Evolutionary conservation across 2,797 vertebrate genomes (phyloP).

Genomic region (Sphenopsis melanotis): DNA sequence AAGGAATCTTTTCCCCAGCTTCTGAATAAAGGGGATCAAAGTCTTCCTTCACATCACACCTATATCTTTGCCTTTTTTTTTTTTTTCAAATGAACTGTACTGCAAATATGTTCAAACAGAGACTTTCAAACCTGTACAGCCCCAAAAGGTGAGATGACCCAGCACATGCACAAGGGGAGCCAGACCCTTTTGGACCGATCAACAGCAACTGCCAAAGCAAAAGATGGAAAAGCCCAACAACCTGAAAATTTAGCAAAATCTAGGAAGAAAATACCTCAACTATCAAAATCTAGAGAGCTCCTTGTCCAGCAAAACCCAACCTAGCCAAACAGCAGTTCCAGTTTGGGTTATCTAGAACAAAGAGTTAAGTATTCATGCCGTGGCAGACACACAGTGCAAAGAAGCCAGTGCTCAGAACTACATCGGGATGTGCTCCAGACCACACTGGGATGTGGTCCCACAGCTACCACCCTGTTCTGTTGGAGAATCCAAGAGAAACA

Average conservation of each 20-base stretch:
- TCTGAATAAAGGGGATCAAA: neutral
- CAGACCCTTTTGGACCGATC: neutral
- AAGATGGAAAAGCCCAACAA: neutral
- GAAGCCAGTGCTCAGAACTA: neutral
- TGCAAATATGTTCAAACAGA: neutral
- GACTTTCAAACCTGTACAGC: neutral
- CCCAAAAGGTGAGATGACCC: neutral
- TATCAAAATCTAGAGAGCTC: neutral
- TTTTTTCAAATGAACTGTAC: neutral
- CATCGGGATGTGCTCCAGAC: neutral
- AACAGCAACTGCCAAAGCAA: neutral
- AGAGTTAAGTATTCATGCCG: rapidly evolving
- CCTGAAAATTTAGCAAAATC: neutral
- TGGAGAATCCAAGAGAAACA: neutral
- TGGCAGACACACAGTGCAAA: neutral
- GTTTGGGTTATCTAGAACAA: neutral
- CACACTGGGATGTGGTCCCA: neutral
- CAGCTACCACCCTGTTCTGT: neutral
- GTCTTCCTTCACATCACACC: neutral
- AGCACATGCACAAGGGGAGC: rapidly evolving
- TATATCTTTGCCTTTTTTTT: neutral
- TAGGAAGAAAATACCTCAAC: neutral
- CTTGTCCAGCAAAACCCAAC: neutral
- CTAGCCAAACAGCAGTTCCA: neutral
- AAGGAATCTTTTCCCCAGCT: neutral